Conservation (phyloP, 2,113 vertebrate species). For the Oreochromis aureus region DNA sequence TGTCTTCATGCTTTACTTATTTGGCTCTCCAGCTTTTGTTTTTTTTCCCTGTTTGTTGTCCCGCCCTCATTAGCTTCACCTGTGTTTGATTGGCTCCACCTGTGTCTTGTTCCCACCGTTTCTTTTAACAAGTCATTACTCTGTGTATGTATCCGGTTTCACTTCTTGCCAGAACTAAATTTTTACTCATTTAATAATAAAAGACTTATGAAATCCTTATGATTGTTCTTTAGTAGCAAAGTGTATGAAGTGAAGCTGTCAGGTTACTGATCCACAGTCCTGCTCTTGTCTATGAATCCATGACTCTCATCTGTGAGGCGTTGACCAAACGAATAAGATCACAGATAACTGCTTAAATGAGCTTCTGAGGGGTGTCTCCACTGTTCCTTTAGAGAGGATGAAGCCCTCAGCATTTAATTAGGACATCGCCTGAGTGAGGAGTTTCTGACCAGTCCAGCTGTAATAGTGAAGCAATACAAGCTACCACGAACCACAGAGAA, state of each 20-base stretch:
- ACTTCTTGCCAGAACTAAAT: background rate
- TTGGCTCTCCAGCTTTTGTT: background rate
- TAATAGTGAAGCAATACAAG: background rate
- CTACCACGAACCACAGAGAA: background rate
- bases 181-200: background rate
- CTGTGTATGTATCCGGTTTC: background rate
- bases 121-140: background rate
- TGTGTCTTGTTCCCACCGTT: background rate
- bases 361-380: background rate
- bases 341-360: background rate
- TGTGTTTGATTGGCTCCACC: background rate
- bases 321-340: background rate
- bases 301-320: rapidly evolving
- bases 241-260: background rate
- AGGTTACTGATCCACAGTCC: background rate
- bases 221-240: background rate
- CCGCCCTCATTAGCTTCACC: background rate
- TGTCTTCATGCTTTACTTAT: background rate
- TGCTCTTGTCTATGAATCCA: background rate
- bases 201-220: background rate
- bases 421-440: background rate
- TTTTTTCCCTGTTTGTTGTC: background rate
- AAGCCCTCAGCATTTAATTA: background rate
- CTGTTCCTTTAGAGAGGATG: background rate
- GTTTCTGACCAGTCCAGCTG: background rate